Base-by-base conservation (phyloP, 1,140 invertebrate genomes). In the Drosophila teissieri region DNA sequence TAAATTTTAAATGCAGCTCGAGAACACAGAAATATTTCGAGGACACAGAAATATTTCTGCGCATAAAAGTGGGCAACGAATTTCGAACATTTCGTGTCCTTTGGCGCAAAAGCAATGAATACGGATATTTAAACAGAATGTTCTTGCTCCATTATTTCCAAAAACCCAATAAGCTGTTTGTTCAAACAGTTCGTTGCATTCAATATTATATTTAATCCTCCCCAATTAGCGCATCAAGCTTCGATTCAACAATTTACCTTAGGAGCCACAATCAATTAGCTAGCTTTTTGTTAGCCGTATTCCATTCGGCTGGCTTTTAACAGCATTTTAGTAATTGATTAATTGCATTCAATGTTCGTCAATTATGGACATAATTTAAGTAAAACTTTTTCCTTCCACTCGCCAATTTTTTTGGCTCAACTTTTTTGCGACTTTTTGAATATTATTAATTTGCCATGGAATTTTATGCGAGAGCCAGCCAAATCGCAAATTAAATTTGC, bases 401-500 rank as follows among this genome's bases (percentile, higher is more conserved):
- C 40, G 27, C 11, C 11, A 39, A 12, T 39, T 39, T 39, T 39
- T 14, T 14, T 10, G 8, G 31, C 31, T 31, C 31, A 44, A 49
- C 31, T 78, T 73, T 67, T 31, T 58, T 58, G 42, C 19, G 17
- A 12, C 44, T 24, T 54, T 62, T 62, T 45, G 46, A 51, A 57
- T 56, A 61, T 65, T 68, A 55, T 62, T 78, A 46, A 60, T 79
- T 52, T 70, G 39, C 70, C 58, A 60, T 14, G 45, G 45, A 51
- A 51, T 70, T 75, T 69, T 78, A 83, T 88, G 81, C 37, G 58
- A 60, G 56, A 40, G 68, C 8, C 3, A 45, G 69, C 84, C 78
- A 80, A 89, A 77, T 80, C 68, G 57, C 57, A 80, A 89, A 89
- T 89, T 80, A 78, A 89, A 89, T 89, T 83, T 61, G 51, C 57